Conservation (phyloP, 2,113 vertebrate species). For the Catharus minimus region DNA sequence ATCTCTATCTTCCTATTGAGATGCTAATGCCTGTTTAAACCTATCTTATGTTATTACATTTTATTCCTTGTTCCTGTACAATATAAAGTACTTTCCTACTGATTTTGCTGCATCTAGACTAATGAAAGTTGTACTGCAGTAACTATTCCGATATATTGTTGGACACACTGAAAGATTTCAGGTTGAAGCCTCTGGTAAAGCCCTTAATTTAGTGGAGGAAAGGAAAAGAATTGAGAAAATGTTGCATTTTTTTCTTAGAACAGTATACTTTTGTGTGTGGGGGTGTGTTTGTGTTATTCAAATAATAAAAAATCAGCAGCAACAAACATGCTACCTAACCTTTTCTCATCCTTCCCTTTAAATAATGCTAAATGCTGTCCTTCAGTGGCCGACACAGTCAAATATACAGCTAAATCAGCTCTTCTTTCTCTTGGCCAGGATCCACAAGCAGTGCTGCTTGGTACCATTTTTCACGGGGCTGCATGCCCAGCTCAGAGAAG, state of each 20-base stretch:
- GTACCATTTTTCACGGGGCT: neutral
- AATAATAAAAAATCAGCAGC: neutral
- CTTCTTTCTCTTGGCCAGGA: neutral
- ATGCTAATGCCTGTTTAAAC: constrained; percentile 17
- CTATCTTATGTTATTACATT: neutral
- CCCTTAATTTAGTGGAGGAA: constrained; percentile 14
- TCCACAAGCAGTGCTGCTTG: neutral
- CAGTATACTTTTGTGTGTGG: neutral
- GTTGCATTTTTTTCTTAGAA: constrained; percentile 21
- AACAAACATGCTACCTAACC: neutral
- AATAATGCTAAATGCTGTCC: constrained; percentile 1
- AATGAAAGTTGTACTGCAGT: neutral
- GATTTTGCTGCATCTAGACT: neutral
- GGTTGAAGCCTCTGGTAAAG: constrained; percentile 16
- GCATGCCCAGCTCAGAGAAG: neutral
- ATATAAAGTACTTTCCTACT: neutral
- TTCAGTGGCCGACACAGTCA: neutral
- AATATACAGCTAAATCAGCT: constrained; percentile 37
- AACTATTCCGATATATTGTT: neutral
- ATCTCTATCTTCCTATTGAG: constrained; percentile 12
- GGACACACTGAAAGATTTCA: constrained; percentile 34
- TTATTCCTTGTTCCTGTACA: neutral
- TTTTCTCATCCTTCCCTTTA: constrained; percentile 9
- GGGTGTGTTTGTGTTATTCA: neutral
- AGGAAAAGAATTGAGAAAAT: constrained; percentile 20